Evolutionary conservation across 2,888 invertebrate genomes (phyloP), one percentile per base, ranked within the genome.

Genomic region (Drosophila differens): DNA sequence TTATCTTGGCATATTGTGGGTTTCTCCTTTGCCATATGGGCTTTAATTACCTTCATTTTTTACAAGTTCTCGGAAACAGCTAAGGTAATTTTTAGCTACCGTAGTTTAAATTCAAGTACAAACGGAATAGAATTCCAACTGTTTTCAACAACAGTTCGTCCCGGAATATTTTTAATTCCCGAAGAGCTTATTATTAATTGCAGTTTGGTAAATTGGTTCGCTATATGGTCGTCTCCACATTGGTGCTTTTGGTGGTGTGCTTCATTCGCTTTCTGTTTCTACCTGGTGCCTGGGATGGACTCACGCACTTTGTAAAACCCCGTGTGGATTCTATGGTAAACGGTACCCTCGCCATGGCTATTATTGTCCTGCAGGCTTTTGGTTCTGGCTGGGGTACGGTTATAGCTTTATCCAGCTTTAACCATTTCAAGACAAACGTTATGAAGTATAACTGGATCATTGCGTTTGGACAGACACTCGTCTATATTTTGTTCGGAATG

Each of bases 341-440:
- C 1, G 81, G 74, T 4, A 7, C 68, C 4, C 3, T 61, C 0
- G 58, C 59, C 7, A 73, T 90, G 22, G 77, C 86, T 0, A 19
- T 91, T 0, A 63, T 85, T 59, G 82, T 86, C 0, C 60, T 98
- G 92, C 97, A 96, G 91, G 97, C 97, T 0, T 95, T 98, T 33
- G 98, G 98, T 1, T 96, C 97, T 0, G 97, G 97, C 0, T 97
- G 97, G 96, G 97, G 97, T 39, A 96, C 96, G 7, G 95, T 97
- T 51, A 94, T 97, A 68, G 96, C 97, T 82, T 96, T 97, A 95
- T 96, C 97, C 39, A 97, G 97, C 92, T 97, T 96, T 91, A 97
- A 97, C 91, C 94, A 95, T 74, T 97, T 97, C 89, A 94, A 95
- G 83, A 96, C 96, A 77, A 95, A 96, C 79, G 96, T 96, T 81